phyloP scores from a whole-genome alignment of 2,113 vertebrate species.

The Silurus glanis region DNA sequence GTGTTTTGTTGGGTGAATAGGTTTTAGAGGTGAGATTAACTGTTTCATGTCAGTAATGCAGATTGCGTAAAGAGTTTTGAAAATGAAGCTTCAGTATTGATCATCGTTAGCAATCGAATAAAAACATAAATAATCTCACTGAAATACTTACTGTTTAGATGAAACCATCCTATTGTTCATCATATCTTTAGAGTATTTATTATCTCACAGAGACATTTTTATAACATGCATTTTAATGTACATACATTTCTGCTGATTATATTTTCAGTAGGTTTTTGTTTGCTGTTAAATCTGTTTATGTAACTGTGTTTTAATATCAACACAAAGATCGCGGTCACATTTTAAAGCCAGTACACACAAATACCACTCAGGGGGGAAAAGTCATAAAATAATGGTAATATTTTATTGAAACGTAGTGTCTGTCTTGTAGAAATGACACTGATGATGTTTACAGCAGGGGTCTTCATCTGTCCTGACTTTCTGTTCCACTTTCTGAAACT shows the following conservation, averaged over 20 bases:
- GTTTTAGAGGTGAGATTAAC: no score
- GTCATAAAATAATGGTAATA: no score
- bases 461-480: constrained; percentile 37
- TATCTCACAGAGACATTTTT: background rate
- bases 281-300: background rate
- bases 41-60: no score
- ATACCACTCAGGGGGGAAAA: no score
- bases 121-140: background rate
- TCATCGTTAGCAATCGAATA: no score
- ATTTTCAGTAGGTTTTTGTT: no score
- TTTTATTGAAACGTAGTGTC: no score
- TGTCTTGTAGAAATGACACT: background rate
- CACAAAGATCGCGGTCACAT: background rate
- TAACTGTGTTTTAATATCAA: background rate
- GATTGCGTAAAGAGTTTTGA: no score
- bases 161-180: background rate
- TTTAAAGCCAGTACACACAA: background rate
- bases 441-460: background rate
- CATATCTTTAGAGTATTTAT: background rate
- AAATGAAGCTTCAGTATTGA: no score
- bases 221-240: background rate
- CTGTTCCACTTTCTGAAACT: constrained; percentile 53
- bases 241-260: background rate
- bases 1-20: no score
- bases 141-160: background rate